Conservation (phyloP, 2,113 vertebrate species). For the Grantiella picta region DNA sequence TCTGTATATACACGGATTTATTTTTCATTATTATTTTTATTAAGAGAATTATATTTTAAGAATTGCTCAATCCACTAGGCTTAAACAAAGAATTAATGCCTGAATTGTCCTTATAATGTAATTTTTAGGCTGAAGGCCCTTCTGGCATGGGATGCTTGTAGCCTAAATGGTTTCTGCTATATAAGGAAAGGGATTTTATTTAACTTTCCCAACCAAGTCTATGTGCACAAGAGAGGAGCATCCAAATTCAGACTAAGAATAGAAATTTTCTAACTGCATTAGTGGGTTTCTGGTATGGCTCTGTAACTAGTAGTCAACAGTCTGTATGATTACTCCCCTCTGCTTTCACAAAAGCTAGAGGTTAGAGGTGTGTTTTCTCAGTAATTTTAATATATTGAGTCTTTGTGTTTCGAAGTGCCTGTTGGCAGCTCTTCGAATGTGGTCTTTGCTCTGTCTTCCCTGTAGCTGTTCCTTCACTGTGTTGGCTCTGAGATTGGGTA, state of each 20-base stretch:
- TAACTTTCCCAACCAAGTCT: not conserved
- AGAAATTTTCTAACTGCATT: not conserved
- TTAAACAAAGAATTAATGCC: constrained; percentile 11
- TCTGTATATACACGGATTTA: not conserved
- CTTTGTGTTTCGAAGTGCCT: not conserved
- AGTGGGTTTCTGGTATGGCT: not conserved
- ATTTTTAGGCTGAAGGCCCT: constrained; percentile 28
- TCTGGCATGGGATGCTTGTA: not conserved
- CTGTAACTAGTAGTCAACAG: not conserved
- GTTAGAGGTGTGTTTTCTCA: not conserved
- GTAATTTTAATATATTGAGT: not conserved
- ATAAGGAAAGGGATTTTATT: constrained; percentile 41
- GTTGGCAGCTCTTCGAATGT: not conserved
- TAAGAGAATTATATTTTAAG: constrained; percentile 14
- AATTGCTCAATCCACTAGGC: not conserved
- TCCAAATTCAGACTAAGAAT: constrained; percentile 8
- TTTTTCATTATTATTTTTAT: constrained; percentile 41
- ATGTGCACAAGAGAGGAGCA: not conserved
- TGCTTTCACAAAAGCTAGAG: not conserved
- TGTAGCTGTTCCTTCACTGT: not conserved
- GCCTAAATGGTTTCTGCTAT: constrained; percentile 36
- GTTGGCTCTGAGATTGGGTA: not conserved
- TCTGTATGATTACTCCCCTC: not conserved
- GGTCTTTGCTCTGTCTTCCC: not conserved
- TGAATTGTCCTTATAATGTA: constrained; percentile 8